phyloP scores from a whole-genome alignment of 2,113 vertebrate genomes.

The Parotia lawesii region DNA sequence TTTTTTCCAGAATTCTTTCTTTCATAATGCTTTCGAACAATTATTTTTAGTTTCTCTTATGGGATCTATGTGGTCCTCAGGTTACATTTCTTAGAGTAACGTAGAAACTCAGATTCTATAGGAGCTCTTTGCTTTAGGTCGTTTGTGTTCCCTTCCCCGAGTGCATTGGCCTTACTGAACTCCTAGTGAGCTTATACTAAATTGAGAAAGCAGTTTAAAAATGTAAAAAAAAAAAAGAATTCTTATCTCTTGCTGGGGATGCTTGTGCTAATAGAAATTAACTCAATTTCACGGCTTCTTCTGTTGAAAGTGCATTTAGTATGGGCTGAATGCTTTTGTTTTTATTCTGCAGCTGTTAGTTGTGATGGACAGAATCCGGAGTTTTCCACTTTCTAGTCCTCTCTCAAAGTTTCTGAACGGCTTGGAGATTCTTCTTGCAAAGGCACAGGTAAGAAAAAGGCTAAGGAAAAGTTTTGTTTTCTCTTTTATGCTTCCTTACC shows the following conservation, averaged over 20 bases:
- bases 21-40: neutral
- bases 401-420: conserved; percentile 95
- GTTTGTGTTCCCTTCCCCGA: neutral
- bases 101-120: neutral
- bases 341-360: conserved; percentile 78
- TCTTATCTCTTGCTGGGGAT: neutral
- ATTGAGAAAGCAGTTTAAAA: neutral
- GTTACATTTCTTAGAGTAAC: neutral
- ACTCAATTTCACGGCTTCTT: neutral
- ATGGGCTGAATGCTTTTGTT: neutral
- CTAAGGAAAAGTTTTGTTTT: neutral
- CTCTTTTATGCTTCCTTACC: neutral
- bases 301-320: neutral
- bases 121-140: neutral
- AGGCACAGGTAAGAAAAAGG: conserved; percentile 84
- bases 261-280: neutral
- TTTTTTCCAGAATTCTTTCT: neutral
- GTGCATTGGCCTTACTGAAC: neutral
- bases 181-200: neutral
- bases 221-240: neutral
- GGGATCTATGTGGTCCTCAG: neutral
- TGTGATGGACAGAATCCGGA: conserved; percentile 86
- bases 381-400: conserved; percentile 89
- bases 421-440: conserved; percentile 91
- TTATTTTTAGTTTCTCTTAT: neutral